Conservation (phyloP, 2,888 invertebrate species). For the Xestia ashworthii region DNA sequence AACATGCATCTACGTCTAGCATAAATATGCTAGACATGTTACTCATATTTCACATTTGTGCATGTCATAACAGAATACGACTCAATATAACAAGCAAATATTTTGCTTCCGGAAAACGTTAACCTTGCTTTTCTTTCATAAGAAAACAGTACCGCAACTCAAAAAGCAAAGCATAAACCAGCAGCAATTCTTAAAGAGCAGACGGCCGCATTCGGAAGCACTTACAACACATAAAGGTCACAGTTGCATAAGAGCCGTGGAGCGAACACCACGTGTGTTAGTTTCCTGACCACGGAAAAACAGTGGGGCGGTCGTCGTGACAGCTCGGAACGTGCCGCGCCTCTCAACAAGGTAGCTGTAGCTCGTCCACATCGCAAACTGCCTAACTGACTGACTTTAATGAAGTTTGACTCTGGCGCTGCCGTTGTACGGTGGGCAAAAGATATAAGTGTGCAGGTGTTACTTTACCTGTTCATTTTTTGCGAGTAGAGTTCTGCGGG, state of each 20-base stretch:
- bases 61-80: neutral
- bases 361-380: slow-evolving; percentile 75
- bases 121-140: neutral
- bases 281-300: slow-evolving; percentile 84
- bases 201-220: slow-evolving; percentile 40
- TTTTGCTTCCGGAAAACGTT: slow-evolving; percentile 3
- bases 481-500: neutral
- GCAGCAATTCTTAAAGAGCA: slow-evolving; percentile 18
- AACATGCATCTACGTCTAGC: neutral
- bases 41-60: too few species aligned
- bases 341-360: slow-evolving; percentile 71
- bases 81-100: neutral
- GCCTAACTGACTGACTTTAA: slow-evolving; percentile 79
- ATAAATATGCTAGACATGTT: neutral
- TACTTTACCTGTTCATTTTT: slow-evolving; percentile 11
- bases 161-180: slow-evolving; percentile 3
- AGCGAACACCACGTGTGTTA: slow-evolving; percentile 69
- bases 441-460: slow-evolving; percentile 17
- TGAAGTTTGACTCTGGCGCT: slow-evolving; percentile 77
- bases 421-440: slow-evolving; percentile 50
- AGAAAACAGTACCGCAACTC: neutral
- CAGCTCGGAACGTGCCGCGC: slow-evolving; percentile 80
- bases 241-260: slow-evolving; percentile 75
- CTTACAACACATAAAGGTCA: slow-evolving; percentile 67
- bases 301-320: slow-evolving; percentile 74